Evolutionary conservation across 2,888 invertebrate species (phyloP), one percentile per base, ranked within the genome.

Genomic region (Pristionchus japonicus): DNA sequence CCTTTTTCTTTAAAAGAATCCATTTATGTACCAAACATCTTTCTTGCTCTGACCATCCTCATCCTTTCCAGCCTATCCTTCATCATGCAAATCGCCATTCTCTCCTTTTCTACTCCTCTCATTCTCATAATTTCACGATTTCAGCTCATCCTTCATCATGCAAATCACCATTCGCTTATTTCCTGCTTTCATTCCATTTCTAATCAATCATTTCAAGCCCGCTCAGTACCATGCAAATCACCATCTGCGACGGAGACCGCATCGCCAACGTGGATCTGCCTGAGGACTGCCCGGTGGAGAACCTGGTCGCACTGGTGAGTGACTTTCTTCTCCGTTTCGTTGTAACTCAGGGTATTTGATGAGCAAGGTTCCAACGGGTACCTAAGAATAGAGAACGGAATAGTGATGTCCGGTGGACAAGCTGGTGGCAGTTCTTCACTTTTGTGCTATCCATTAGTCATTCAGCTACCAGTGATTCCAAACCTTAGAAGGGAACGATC

Each of bases 251-350:
- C 47, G 90, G 88, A 20, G 90, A 90, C 20, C 47, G 83, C 20
- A 52, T 90, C 70, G 47, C 89, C n/a, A 61, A 57, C 1, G 47
- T 89, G 31, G 90, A 91, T 47, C 85, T 91, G n/a, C 34, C 61
- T n/a, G 84, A 85, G 20, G 90, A 91, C 23, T 85, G 91, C 87
- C 91, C 91, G 31, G 40, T 91, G 43, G 91, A 91, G 64, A 90
- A 87, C 47, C 85, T 91, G n/a, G 31, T 91, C 34, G 89, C 89
- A 0, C 40, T 91, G 57, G 82, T 89, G 20, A 67, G 74, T 52
- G 13, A 27, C 20, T 27, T 64, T 64, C n/a, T n/a, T 13, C 31
- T 15, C 31, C 7, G 20, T 70, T 70, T 31, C 20, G 3, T 27
- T 70, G 70, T n/a, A 70, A n/a, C 3, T 11, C 13, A 15, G 11